Base-by-base conservation (phyloP, 2,113 vertebrate genomes). In the Falcunculus frontatus region DNA sequence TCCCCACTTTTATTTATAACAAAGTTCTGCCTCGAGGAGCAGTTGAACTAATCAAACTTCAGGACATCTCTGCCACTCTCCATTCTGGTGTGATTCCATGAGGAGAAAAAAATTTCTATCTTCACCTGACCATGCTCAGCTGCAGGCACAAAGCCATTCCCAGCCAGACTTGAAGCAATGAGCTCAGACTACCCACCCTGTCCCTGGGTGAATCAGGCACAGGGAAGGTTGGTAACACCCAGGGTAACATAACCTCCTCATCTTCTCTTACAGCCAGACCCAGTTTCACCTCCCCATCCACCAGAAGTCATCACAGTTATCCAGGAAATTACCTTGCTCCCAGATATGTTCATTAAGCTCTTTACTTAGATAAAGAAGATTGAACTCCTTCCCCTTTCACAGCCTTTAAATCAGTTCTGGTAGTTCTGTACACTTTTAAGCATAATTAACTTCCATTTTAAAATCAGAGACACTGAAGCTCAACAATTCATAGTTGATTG, bases 41-140 rank as follows among this genome's bases (percentile, higher is more conserved):
- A 21, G 16, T 6, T 64, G 50, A 46, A 18, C 13, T 16, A 37
- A n/a, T 9, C 44, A 27, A 76, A 50, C 64, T 77, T 13, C 72
- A 37, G 6, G 25, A 56, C 7, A 41, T 13, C 44, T 56, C 60
- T 37, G 39, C 22, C 67, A 7, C 7, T 5, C 41, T 69, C 75
- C 1, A 1, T 57, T 50, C 53, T 53, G 25, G 6, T 53, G 46
- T 23, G 15, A 83, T 47, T n/a, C n/a, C 29, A 14, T 0, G 1
- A 4, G 22, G 37, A 22, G 42, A 4, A 29, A 55, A 41, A 42
- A 18, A 50, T 7, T 27, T 47, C 21, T 12, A 0, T n/a, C 18
- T 84, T 50, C 8, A 22, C 25, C 44, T n/a, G 18, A 13, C 30
- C 1, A 0, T 19, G 13, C n/a, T 69, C 3, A 0, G 18, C 77